Conservation (phyloP, 2,888 invertebrate genomes). For the Thera obeliscata region DNA sequence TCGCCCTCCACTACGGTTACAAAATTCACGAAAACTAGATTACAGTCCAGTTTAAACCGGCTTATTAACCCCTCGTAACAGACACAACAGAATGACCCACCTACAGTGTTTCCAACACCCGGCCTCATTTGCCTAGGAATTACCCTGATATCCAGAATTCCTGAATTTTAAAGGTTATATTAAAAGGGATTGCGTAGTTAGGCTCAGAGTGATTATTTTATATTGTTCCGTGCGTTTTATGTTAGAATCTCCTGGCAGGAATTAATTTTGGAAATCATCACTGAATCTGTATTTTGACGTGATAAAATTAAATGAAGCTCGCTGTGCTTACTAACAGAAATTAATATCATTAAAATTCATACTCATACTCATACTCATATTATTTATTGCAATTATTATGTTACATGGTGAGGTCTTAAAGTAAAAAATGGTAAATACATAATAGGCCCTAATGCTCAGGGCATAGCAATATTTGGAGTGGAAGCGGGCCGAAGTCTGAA, state of each 20-base stretch:
- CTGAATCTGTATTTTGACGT: constrained; percentile 27
- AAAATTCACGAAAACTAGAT: background rate
- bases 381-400: too few species aligned
- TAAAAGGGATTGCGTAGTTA: constrained; percentile 62
- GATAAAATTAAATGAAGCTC: constrained; percentile 6
- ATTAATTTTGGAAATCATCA: constrained; percentile 34
- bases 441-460: too few species aligned
- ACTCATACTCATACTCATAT: too few species aligned
- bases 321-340: too few species aligned
- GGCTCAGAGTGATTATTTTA: constrained; percentile 54
- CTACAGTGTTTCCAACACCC: constrained; percentile 55
- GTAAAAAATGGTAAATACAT: too few species aligned
- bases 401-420: too few species aligned
- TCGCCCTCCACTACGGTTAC: background rate
- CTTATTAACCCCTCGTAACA: constrained; percentile 57
- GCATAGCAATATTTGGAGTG: too few species aligned
- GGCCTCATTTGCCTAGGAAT: constrained; percentile 67
- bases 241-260: constrained; percentile 32
- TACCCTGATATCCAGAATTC: constrained; percentile 55
- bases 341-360: too few species aligned
- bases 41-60: constrained; percentile 43
- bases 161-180: constrained; percentile 61
- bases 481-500: too few species aligned
- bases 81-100: constrained; percentile 51
- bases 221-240: constrained; percentile 47